Percentiles rank a stretch among this genome's conserved stretches.
phyloP scores from a whole-genome alignment of 2,888 invertebrate genomes.

The Conistra vaccinii region DNA sequence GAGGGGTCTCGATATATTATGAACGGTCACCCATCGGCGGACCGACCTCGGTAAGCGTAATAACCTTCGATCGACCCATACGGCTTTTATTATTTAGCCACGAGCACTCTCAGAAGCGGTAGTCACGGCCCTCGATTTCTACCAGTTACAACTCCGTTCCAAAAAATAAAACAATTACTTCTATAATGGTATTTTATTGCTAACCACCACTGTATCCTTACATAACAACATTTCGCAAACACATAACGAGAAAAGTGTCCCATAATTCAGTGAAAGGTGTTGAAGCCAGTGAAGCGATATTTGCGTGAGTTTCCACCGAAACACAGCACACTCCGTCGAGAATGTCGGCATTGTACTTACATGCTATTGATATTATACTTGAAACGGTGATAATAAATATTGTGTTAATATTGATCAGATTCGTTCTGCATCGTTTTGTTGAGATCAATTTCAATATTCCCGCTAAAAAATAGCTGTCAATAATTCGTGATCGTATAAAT shows the following conservation, averaged over 20 bases:
- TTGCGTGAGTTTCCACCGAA: conserved; percentile 79
- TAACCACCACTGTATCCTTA: conserved; percentile 84
- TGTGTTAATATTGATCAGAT: conserved; percentile 47
- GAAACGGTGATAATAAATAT: conserved; percentile 69
- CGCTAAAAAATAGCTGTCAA: conserved; percentile 33
- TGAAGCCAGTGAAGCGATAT: conserved; percentile 82
- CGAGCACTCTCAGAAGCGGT: too few species aligned
- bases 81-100: too few species aligned
- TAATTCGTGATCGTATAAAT: conserved; percentile 50
- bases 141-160: too few species aligned
- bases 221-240: conserved; percentile 62
- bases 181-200: conserved; percentile 84
- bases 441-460: conserved; percentile 39
- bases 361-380: conserved; percentile 64
- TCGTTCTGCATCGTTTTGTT: conserved; percentile 57
- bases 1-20: too few species aligned
- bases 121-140: too few species aligned
- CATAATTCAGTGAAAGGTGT: conserved; percentile 75
- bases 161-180: conserved; percentile 57
- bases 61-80: too few species aligned
- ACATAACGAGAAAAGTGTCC: conserved; percentile 68
- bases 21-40: too few species aligned
- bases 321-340: conserved; percentile 68
- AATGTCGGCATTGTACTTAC: conserved; percentile 75
- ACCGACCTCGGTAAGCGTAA: too few species aligned